Percentiles rank a stretch among this genome's conserved stretches.
phyloP scores from a whole-genome alignment of 2,797 vertebrate genomes.

The Mormyrus proboscirostris region DNA sequence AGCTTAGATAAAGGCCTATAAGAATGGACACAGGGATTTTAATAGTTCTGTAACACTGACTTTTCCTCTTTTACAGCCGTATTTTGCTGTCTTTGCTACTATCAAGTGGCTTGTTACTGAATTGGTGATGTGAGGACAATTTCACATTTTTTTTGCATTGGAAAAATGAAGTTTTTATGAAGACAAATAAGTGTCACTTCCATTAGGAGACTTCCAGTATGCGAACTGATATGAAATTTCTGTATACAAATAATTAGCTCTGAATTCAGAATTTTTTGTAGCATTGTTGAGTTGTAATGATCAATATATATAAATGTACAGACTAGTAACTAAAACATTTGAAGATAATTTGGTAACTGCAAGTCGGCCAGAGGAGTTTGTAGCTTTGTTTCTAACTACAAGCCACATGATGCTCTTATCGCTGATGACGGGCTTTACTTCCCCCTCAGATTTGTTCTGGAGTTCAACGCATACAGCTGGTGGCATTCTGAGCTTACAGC shows the following conservation, averaged over 20 bases:
- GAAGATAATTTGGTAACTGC: neutral
- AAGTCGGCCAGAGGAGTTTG: neutral
- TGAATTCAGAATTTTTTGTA: neutral
- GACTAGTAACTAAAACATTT: neutral
- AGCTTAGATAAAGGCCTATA: neutral
- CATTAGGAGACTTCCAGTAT: neutral
- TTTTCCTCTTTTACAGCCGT: slow-evolving; percentile 67
- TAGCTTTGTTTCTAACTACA: neutral
- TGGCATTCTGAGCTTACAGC: slow-evolving; percentile 83
- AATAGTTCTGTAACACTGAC: neutral
- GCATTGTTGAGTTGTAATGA: neutral
- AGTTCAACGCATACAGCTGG: slow-evolving; percentile 97
- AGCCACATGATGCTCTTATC: neutral
- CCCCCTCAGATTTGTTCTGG: slow-evolving; percentile 81
- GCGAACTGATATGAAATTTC: neutral
- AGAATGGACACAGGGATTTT: neutral
- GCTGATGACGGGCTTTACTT: slow-evolving; percentile 25
- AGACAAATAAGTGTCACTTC: neutral
- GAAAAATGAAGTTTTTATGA: neutral
- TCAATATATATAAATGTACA: neutral
- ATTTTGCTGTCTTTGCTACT: slow-evolving; percentile 73
- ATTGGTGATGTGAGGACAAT: slow-evolving; percentile 84
- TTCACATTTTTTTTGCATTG: slow-evolving; percentile 20
- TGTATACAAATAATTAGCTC: neutral
- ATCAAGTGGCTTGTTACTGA: slow-evolving; percentile 95